Conservation (phyloP, 2,888 invertebrate genomes). For the Macropis europaea region DNA sequence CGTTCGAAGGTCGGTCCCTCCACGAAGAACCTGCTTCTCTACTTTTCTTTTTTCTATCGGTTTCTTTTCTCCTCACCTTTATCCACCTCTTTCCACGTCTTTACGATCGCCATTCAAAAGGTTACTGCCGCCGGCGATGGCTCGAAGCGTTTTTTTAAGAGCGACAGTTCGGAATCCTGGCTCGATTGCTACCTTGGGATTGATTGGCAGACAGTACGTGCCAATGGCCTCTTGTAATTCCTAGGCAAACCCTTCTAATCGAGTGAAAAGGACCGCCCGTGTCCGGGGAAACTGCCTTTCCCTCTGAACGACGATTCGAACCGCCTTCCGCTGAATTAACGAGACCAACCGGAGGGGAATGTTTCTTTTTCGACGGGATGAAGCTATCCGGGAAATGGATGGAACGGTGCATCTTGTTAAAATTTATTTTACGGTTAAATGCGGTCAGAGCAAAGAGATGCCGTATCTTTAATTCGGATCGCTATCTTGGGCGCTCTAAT, state of each 20-base stretch:
- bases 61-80: conserved; percentile 5
- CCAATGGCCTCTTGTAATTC: conserved; percentile 51
- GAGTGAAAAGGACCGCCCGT: conserved; percentile 9
- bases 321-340: too few relatives aligned
- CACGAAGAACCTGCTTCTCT: conserved; percentile 7
- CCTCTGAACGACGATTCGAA: neutral
- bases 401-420: too few relatives aligned
- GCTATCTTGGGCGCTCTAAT: too few relatives aligned
- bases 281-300: conserved; percentile 24
- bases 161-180: conserved; percentile 46
- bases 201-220: conserved; percentile 63
- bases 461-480: too few relatives aligned
- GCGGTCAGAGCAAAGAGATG: too few relatives aligned
- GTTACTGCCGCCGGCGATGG: conserved; percentile 62
- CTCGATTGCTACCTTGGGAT: conserved; percentile 60
- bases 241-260: conserved; percentile 49
- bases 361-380: too few relatives aligned
- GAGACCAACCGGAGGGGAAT: too few relatives aligned
- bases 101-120: conserved; percentile 66
- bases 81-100: conserved; percentile 47
- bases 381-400: too few relatives aligned
- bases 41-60: conserved; percentile 15
- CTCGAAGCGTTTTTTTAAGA: conserved; percentile 67
- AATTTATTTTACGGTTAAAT: too few relatives aligned
- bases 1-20: neutral